Evolutionary conservation across 2,888 invertebrate genomes (phyloP), one percentile per base, ranked within the genome.

Genomic region (Pyrrhia umbra): DNA sequence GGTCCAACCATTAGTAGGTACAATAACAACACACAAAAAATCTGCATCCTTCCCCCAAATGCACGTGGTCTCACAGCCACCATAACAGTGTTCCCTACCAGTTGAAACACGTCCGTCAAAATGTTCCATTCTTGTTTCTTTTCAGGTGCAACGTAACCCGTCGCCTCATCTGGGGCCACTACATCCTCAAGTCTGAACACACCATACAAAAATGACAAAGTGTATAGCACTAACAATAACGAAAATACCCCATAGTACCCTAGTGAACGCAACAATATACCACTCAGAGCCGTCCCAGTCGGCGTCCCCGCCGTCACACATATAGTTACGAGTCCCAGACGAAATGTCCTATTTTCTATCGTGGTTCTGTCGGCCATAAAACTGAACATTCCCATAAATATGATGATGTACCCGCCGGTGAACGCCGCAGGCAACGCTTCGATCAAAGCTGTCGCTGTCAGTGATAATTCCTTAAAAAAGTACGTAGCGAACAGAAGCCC

Each of bases 361-460:
- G 95, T 91, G 30, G 96, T 95, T 50, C 96, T 93, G 64, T 96
- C 96, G 4, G 96, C 94, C 79, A 97, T 94, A 81, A 96, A 96
- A 83, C 96, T 96, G 88, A 95, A 95, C 91, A 96, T 94, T 40
- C 95, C 96, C 92, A 96, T 95, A 76, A 96, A 95, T 86, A 96
- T 93, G 9, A 95, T 94, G 46, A 96, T 95, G 78, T 95, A 95
- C 50, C 96, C 96, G 8, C 96, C 96, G 30, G 95, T 95, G 20
- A 96, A 90, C 1, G 96, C 96, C 0, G 96, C 95, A 0, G 96
- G 92, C 16, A 96, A 87, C 0, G 95, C 95, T 84, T 96, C 96
- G 45, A 95, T 92, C 42, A 96, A 82, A 1, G 92, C 96, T 6
- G 95, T 95, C 0, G 89, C 90, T 54, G 94, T 91, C 62, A 95